Conservation (phyloP, 2,113 vertebrate genomes). For the Gnathonemus longibarbis region DNA sequence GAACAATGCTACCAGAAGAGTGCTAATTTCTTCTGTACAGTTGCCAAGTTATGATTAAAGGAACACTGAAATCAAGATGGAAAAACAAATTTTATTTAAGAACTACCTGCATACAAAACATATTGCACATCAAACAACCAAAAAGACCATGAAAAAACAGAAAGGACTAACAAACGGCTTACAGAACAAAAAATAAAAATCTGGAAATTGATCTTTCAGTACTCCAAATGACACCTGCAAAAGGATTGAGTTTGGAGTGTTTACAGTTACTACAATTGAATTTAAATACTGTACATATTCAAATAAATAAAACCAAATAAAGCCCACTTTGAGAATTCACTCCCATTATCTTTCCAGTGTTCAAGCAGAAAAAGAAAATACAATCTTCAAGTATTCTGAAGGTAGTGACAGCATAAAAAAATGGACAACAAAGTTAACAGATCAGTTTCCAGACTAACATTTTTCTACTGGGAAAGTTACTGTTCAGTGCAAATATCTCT, state of each 20-base stretch:
- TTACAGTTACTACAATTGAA: slow-evolving; percentile 66
- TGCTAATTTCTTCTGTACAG: neutral
- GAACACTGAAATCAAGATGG: slow-evolving; percentile 71
- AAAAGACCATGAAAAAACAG: slow-evolving; percentile 79
- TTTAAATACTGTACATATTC: slow-evolving; percentile 99
- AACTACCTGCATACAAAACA: slow-evolving; percentile 99
- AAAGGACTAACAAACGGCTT: slow-evolving; percentile 60
- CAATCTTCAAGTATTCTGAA: slow-evolving; percentile 71
- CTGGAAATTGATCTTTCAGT: slow-evolving; percentile 96
- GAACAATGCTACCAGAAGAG: neutral
- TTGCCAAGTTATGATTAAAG: neutral
- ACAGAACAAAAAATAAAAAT: slow-evolving; percentile 69
- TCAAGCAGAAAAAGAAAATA: slow-evolving; percentile 74
- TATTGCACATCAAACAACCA: slow-evolving; percentile 99
- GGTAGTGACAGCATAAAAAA: slow-evolving; percentile 64
- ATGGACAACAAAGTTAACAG: slow-evolving; percentile 64
- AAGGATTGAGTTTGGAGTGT: slow-evolving; percentile 91
- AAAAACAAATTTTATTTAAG: slow-evolving; percentile 99
- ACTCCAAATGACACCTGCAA: slow-evolving; percentile 83
- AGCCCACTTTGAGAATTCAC: slow-evolving; percentile 83
- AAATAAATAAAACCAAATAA: slow-evolving; percentile 99
- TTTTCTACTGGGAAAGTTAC: slow-evolving; percentile 79
- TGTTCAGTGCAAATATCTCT: slow-evolving; percentile 94
- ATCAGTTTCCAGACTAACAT: slow-evolving; percentile 88
- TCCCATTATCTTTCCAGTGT: slow-evolving; percentile 77